phyloP scores from a whole-genome alignment of 2,113 vertebrate species.

The Delphinus delphis region DNA sequence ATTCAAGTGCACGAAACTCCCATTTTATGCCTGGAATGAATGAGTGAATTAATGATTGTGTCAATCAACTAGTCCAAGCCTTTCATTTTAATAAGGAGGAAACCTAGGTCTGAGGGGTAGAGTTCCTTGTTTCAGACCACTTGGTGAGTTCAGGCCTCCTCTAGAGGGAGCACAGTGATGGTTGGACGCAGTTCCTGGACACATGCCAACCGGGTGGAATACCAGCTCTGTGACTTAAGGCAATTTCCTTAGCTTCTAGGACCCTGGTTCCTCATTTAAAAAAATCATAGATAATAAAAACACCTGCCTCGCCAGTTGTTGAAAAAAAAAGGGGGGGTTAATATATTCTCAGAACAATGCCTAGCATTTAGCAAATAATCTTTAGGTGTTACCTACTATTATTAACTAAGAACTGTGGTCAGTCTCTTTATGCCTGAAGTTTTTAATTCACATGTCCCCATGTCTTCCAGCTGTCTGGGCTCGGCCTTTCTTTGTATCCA shows the following conservation, averaged over 20 bases:
- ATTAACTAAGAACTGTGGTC: background rate
- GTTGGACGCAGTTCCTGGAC: background rate
- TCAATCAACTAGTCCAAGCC: background rate
- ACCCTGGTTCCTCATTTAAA: background rate
- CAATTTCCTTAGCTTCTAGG: background rate
- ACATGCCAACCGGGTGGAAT: background rate
- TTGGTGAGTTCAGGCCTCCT: background rate
- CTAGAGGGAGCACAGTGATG: too few relatives aligned
- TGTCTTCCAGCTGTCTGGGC: background rate
- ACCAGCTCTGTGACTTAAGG: background rate
- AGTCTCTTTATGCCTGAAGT: background rate
- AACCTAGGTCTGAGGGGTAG: too few relatives aligned
- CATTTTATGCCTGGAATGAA: background rate
- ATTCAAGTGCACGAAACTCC: background rate
- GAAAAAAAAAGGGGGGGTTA: background rate
- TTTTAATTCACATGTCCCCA: background rate
- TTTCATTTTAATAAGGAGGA: background rate
- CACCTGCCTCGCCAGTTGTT: background rate
- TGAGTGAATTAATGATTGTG: background rate
- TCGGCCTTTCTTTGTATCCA: background rate
- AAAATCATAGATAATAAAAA: background rate
- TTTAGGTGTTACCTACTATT: background rate
- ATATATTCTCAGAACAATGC: background rate
- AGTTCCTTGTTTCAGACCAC: background rate
- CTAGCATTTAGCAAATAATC: background rate